Evolutionary conservation across 2,888 invertebrate species (phyloP).

Genomic region (Brenthis ino): DNA sequence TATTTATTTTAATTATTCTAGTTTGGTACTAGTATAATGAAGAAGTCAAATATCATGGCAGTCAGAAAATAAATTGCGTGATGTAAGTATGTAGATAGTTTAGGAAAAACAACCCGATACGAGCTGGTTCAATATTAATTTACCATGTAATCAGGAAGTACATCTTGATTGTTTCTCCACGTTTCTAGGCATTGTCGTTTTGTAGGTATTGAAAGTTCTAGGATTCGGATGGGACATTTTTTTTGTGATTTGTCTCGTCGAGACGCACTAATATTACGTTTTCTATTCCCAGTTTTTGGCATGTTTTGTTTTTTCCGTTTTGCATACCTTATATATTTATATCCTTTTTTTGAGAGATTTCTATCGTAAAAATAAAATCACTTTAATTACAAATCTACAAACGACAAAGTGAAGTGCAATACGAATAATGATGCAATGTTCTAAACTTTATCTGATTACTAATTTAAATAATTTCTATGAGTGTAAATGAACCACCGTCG

Average conservation of each 20-base stretch:
- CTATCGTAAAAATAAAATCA: not conserved
- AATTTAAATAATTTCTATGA: too few relatives aligned
- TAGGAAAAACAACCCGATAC: too few relatives aligned
- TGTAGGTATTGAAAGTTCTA: slow-evolving; percentile 64
- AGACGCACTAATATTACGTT: not conserved
- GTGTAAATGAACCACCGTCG: too few relatives aligned
- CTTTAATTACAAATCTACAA: not conserved
- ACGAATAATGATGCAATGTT: too few relatives aligned
- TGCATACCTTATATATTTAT: not conserved
- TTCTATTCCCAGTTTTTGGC: slow-evolving; percentile 14
- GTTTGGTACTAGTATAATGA: too few relatives aligned
- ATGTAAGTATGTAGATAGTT: too few relatives aligned
- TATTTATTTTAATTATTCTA: too few relatives aligned
- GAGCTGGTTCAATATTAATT: too few relatives aligned
- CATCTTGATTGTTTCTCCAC: slow-evolving; percentile 58
- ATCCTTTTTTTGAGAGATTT: not conserved
- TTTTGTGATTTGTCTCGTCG: slow-evolving; percentile 25
- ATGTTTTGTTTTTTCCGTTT: slow-evolving; percentile 9
- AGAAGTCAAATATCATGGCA: too few relatives aligned
- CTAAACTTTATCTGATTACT: too few relatives aligned
- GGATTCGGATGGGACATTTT: slow-evolving; percentile 61
- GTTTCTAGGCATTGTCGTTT: slow-evolving; percentile 70
- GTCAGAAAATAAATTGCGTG: too few relatives aligned
- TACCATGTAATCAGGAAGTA: slow-evolving; percentile 67
- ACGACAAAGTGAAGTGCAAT: too few relatives aligned